Base-by-base conservation (phyloP, 2,888 invertebrate genomes). In the Dicyrtomina minuta region DNA sequence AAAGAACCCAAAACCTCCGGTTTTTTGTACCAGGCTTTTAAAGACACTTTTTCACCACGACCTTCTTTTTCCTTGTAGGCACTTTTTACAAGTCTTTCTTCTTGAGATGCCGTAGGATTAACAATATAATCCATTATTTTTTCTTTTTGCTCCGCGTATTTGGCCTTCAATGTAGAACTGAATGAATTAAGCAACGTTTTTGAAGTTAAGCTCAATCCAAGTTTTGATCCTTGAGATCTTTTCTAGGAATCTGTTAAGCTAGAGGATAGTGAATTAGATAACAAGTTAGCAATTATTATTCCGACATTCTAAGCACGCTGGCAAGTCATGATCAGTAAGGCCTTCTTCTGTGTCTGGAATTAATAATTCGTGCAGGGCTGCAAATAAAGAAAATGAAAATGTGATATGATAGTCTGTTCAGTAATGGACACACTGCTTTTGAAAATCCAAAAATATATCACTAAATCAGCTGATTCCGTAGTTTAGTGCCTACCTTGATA, bases 81-180 rank as follows among this genome's bases (percentile, higher is more conserved):
- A 75, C 90, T 90, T 66, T 91, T 93, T 2, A 96, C 94, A 81
- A 93, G 93, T 79, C 90, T 87, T 80, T 91, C 91, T 46, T 85
- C 86, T 73, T 85, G 85, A 79, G 79, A 88, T 1, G 86, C 85
- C 77, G 93, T 92, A 17, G 71, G 72, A 85, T 95, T 96, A 0
- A 93, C 93, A 76, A 96, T 96, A 80, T 96, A 96, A 82, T 95
- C 96, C 77, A 93, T 88, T 66, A 97, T 82, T 83, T 91, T 94
- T 33, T 90, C 95, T 81, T 92, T 96, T 17, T 97, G 91, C 83
- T 93, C 94, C 66, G 91, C 92, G 56, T 94, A 91, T 82, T 95
- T 96, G 2, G 89, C 87, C 83, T 90, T 94, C 88, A 96, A 91
- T 8, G 90, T 70, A n/a, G 56, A 70, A 15, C 77, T 72, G 56